Evolutionary conservation across 2,888 invertebrate species (phyloP).

Genomic region (Lithophane ornitopus): DNA sequence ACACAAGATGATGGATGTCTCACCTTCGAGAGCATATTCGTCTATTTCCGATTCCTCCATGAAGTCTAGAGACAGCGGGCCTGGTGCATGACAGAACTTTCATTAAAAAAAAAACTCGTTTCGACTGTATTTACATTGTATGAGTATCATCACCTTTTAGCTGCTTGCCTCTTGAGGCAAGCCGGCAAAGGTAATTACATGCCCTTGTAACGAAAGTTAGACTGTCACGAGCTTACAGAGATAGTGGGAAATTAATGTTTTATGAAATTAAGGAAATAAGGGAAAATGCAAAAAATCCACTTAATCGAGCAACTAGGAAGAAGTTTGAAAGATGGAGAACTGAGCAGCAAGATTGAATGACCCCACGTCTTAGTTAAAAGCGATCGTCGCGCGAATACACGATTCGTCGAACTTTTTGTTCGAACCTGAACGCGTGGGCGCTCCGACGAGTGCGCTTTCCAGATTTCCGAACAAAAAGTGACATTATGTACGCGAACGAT

Average conservation of each 20-base stretch:
- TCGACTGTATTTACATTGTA: conserved; percentile 22
- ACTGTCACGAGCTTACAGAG: conserved; percentile 11
- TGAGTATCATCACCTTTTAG: not conserved
- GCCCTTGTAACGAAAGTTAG: conserved; percentile 4
- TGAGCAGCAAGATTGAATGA: conserved; percentile 9
- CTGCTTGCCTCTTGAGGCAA: not conserved
- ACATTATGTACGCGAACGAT: no score
- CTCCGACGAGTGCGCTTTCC: no score
- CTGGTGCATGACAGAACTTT: conserved; percentile 36
- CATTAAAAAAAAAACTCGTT: conserved; percentile 18
- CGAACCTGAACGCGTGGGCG: no score
- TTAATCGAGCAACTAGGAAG: not conserved
- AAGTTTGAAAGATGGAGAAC: not conserved
- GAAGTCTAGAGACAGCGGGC: conserved; percentile 39
- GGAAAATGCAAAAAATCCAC: not conserved
- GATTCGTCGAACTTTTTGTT: no score
- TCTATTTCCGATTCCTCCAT: conserved; percentile 47
- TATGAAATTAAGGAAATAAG: not conserved
- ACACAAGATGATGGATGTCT: conserved; percentile 41
- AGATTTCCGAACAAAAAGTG: no score
- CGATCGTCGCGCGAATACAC: no score
- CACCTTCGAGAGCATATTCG: conserved; percentile 50
- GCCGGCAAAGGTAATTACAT: not conserved
- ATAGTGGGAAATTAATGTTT: conserved; percentile 1
- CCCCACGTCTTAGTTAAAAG: no score